Conservation (phyloP, 2,797 vertebrate genomes). For the Glossophaga mutica region DNA sequence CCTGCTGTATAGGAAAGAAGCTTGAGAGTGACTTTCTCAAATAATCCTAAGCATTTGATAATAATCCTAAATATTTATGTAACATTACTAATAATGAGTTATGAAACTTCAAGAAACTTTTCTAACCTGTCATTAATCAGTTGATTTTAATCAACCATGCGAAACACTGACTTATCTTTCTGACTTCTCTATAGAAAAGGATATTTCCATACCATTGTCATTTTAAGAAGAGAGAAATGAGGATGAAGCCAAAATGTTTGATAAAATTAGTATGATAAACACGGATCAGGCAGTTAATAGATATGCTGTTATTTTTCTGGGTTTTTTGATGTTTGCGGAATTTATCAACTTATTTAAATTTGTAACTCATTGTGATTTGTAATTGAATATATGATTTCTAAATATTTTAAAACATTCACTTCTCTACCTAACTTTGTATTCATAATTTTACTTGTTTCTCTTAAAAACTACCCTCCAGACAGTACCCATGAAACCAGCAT, state of each 20-base stretch:
- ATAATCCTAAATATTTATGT: neutral
- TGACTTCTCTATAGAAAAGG: conserved; percentile 2
- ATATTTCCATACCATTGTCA: neutral
- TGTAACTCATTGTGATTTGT: neutral
- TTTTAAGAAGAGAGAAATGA: conserved; percentile 8
- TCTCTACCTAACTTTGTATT: neutral
- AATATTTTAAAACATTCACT: neutral
- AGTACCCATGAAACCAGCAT: neutral
- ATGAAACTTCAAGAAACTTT: conserved; percentile 5
- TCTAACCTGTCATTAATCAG: conserved; percentile 35
- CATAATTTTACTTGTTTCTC: neutral
- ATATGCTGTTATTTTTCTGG: neutral
- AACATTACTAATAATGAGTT: neutral
- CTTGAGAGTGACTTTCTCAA: neutral
- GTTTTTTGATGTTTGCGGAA: neutral
- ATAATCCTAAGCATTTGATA: neutral
- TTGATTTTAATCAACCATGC: neutral
- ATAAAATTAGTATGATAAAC: neutral
- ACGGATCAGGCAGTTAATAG: neutral
- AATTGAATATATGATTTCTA: conserved; percentile 5
- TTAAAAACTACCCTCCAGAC: neutral
- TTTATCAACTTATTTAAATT: conserved; percentile 7
- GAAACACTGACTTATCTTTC: neutral
- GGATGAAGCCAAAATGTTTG: neutral
- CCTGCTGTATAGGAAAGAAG: neutral